phyloP scores from a whole-genome alignment of 2,797 vertebrate species.

The Smutsia temminckii region DNA sequence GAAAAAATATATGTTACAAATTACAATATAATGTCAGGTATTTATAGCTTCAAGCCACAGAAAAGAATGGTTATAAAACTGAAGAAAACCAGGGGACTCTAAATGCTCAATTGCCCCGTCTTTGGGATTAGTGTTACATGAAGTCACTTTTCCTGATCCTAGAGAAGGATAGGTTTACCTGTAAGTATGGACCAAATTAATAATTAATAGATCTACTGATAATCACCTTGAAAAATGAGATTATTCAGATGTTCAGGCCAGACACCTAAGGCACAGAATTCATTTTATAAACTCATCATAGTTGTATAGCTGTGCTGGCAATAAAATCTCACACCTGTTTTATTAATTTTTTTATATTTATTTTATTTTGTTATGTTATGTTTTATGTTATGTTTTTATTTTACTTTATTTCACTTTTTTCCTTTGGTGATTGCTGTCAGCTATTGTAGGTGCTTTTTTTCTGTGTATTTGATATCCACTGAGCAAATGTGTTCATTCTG shows the following conservation, averaged over 20 bases:
- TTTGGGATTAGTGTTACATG: constrained; percentile 46
- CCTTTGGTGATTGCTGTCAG: neutral
- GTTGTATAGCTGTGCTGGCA: constrained; percentile 44
- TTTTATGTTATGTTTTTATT: too few species aligned
- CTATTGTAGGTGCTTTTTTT: neutral
- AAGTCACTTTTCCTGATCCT: constrained; percentile 40
- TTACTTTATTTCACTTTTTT: neutral
- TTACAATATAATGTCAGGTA: neutral
- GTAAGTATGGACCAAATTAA: neutral
- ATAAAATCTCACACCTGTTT: constrained; percentile 30
- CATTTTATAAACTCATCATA: constrained; percentile 36
- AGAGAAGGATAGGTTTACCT: neutral
- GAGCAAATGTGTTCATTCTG: constrained; percentile 27
- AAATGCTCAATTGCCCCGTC: constrained; percentile 32
- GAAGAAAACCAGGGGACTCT: neutral
- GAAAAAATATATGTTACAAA: constrained; percentile 28
- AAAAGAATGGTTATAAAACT: constrained; percentile 32
- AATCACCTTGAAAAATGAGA: neutral
- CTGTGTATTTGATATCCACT: neutral
- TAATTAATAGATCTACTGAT: neutral
- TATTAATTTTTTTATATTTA: neutral
- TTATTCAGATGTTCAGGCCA: neutral
- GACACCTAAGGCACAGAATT: neutral
- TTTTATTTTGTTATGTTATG: too few species aligned
- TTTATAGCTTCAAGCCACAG: constrained; percentile 40